Conservation (phyloP, 2,797 vertebrate species). For the Acipenser ruthenus region DNA sequence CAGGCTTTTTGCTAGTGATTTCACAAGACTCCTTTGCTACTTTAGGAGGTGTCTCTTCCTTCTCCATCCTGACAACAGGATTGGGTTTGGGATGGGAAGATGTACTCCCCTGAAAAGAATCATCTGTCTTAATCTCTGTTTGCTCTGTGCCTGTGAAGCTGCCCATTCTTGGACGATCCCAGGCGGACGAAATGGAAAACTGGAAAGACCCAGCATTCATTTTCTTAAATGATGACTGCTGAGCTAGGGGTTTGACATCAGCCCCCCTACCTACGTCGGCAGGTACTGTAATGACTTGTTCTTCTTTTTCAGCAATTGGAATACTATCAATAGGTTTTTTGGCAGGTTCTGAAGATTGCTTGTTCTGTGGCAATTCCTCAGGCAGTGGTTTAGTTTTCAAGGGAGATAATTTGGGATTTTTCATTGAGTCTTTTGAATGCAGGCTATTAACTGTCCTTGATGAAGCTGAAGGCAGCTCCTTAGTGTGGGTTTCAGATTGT, state of each 20-base stretch:
- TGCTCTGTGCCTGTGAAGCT: slow-evolving; percentile 54
- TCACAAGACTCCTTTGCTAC: slow-evolving; percentile 33
- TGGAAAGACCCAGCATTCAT: slow-evolving; percentile 41
- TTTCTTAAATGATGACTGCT: slow-evolving; percentile 30
- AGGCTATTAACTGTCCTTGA: slow-evolving; percentile 7
- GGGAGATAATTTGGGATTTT: slow-evolving; percentile 24
- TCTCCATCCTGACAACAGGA: slow-evolving; percentile 36
- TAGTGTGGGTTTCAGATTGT: slow-evolving; percentile 2
- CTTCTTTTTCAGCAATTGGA: slow-evolving; percentile 25
- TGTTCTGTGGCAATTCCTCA: slow-evolving; percentile 7
- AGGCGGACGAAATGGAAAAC: slow-evolving; percentile 60
- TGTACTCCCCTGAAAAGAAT: slow-evolving; percentile 22
- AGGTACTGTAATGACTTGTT: slow-evolving; percentile 21
- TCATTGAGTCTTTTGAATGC: slow-evolving; percentile 8
- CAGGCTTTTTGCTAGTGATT: neutral
- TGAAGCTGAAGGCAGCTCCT: slow-evolving; percentile 14
- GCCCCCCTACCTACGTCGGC: slow-evolving; percentile 15
- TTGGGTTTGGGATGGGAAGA: slow-evolving; percentile 32
- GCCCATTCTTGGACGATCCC: slow-evolving; percentile 53
- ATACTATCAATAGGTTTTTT: slow-evolving; percentile 13
- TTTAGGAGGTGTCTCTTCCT: slow-evolving; percentile 21
- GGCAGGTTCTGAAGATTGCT: slow-evolving; percentile 23
- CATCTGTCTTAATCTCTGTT: slow-evolving; percentile 27
- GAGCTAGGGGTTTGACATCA: slow-evolving; percentile 4
- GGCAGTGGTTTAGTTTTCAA: slow-evolving; percentile 15